Evolutionary conservation across 2,113 vertebrate genomes (phyloP), one percentile per base, ranked within the genome.

Genomic region (Galeopterus variegatus): DNA sequence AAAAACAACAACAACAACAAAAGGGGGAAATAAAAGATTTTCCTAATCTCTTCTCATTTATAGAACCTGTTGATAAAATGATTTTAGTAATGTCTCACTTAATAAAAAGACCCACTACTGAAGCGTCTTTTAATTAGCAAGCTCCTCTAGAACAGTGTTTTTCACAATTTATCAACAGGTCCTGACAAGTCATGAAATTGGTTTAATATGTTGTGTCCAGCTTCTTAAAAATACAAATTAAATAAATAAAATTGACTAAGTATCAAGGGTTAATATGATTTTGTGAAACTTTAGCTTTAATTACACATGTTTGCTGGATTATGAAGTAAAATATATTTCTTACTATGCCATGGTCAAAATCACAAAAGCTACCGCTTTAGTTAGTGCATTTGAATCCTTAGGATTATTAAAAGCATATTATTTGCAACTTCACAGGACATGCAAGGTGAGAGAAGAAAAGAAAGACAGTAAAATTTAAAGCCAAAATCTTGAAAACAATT

Each of bases 401-500:
- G 48, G 54, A 69, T 3, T 58, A 80, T 89, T 81, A 52, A 8
- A 50, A 82, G 24, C 23, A 60, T 10, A 33, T 60, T 65, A 77
- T 28, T 48, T 33, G 45, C 17, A 86, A 48, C 11, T 82, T 84
- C 26, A 64, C 28, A 84, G 52, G 24, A 75, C 28, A 67, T 64
- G 15, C 15, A 83, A 45, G 13, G 9, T 45, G 62, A 94, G 21
- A 26, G 7, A 41, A 41, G 48, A 14, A 10, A 54, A 54, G 13
- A 86, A 79, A 95, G 24, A 14, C 58, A 84, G 19, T 54, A 88
- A 52, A 77, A 73, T 15, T 56, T 19, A 79, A 50, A 88, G n/a
- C 12, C 24, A 89, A 84, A 93, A 84, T 64, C 86, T 82, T 94
- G 24, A 88, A 92, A 73, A 73, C 48, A 90, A 76, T 3, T 64